A percentile compares a stretch with the other conserved stretches of the same genome.
Evolutionary conservation across 1,140 invertebrate genomes (phyloP).

Genomic region (Platyura marginata): DNA sequence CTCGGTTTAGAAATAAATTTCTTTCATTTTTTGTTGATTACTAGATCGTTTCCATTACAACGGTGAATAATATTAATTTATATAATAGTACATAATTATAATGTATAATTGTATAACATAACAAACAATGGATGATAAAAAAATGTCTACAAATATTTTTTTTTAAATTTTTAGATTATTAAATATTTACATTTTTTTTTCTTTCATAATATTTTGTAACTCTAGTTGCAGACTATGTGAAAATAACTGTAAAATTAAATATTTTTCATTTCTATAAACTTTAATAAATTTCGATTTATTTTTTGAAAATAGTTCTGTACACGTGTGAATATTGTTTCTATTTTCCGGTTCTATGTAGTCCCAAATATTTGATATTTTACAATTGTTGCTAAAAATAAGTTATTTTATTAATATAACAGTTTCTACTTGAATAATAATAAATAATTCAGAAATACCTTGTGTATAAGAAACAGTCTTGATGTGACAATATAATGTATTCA

Average conservation of each 20-base stretch:
- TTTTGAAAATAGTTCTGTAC: slow-evolving; percentile 18
- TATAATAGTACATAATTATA: too few species aligned
- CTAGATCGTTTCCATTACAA: neutral
- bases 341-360: slow-evolving; percentile 20
- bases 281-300: slow-evolving; percentile 21
- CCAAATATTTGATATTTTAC: slow-evolving; percentile 20
- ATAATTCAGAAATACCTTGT: neutral
- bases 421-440: neutral
- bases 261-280: slow-evolving; percentile 19
- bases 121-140: too few species aligned
- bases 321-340: slow-evolving; percentile 21
- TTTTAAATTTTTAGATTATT: too few species aligned
- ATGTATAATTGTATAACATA: too few species aligned
- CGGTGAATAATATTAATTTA: too few species aligned
- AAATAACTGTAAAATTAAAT: slow-evolving; percentile 23
- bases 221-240: slow-evolving; percentile 21
- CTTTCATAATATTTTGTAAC: neutral
- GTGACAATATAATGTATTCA: slow-evolving; percentile 21
- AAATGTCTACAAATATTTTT: too few species aligned
- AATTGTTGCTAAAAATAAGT: slow-evolving; percentile 13
- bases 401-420: too few species aligned
- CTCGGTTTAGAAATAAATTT: too few species aligned
- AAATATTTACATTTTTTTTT: neutral
- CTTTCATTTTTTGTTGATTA: too few species aligned
- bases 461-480: slow-evolving; percentile 13